Conservation (phyloP, 2,797 vertebrate genomes). For the Delichon dasypus region DNA sequence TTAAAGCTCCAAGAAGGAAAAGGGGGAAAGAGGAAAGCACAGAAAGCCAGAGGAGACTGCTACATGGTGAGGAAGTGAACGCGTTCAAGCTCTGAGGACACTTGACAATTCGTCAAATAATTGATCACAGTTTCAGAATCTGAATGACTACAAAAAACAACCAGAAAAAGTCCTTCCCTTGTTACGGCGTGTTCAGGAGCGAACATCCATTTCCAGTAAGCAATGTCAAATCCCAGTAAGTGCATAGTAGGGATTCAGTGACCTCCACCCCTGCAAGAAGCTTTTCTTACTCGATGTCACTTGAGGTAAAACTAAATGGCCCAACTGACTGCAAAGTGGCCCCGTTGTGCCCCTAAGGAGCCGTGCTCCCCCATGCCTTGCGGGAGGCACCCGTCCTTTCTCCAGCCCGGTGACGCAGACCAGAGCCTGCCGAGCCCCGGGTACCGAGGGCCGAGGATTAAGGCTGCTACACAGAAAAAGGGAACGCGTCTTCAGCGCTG, state of each 20-base stretch:
- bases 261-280: constrained; percentile 57
- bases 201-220: constrained; percentile 65
- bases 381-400: neutral
- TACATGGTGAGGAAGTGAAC: constrained; percentile 46
- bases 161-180: constrained; percentile 65
- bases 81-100: constrained; percentile 67
- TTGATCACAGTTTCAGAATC: constrained; percentile 79
- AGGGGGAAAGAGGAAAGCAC: neutral
- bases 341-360: constrained; percentile 13
- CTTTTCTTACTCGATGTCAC: constrained; percentile 44
- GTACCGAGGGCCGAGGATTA: constrained; percentile 8
- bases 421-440: constrained; percentile 13
- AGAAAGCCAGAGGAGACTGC: constrained; percentile 39
- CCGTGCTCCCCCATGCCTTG: neutral
- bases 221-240: constrained; percentile 68
- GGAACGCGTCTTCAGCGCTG: fast-evolving
- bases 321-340: constrained; percentile 33
- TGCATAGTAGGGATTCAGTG: constrained; percentile 74
- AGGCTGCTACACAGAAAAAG: constrained; percentile 43
- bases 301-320: constrained; percentile 72
- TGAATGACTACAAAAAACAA: constrained; percentile 55
- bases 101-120: constrained; percentile 63
- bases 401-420: neutral
- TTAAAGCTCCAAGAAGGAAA: constrained; percentile 59
- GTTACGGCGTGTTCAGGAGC: constrained; percentile 63